Evolutionary conservation across 2,888 invertebrate genomes (phyloP).

Genomic region (Entomobrya proxima): DNA sequence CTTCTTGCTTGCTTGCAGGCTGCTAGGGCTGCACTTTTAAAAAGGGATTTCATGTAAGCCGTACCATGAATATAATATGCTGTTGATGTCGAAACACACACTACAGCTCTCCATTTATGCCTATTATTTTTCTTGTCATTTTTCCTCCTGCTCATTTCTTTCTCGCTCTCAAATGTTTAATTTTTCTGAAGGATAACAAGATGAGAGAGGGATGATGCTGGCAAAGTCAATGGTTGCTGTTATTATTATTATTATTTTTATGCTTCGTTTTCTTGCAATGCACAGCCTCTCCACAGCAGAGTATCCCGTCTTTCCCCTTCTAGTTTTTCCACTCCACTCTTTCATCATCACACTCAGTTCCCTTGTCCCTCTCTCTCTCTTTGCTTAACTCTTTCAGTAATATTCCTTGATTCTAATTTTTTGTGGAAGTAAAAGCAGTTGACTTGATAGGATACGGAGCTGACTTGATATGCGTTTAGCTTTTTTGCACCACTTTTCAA

Average conservation of each 20-base stretch:
- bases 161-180: background rate
- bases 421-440: slow-evolving; percentile 5
- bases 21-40: background rate
- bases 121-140: slow-evolving; percentile 19
- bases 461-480: background rate
- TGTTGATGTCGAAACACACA: background rate
- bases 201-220: background rate
- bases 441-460: background rate
- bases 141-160: slow-evolving; percentile 1
- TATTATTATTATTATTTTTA: no score
- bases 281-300: background rate
- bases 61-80: background rate
- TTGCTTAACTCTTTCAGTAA: background rate
- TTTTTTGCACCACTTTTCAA: background rate
- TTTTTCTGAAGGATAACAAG: slow-evolving; percentile 4
- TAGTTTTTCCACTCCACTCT: slow-evolving; percentile 11
- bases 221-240: slow-evolving; percentile 1
- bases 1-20: background rate
- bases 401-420: slow-evolving; percentile 19
- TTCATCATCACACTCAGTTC: background rate
- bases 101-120: background rate
- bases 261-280: background rate
- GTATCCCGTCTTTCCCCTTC: background rate
- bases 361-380: slow-evolving; percentile 11
- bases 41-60: background rate